Percentiles rank a stretch among this genome's conserved stretches.
These are phyloP conservation scores for Cantharis nigra DNA, from an alignment of 2,888 invertebrate genomes.

Conservation along the genomic window DNA sequence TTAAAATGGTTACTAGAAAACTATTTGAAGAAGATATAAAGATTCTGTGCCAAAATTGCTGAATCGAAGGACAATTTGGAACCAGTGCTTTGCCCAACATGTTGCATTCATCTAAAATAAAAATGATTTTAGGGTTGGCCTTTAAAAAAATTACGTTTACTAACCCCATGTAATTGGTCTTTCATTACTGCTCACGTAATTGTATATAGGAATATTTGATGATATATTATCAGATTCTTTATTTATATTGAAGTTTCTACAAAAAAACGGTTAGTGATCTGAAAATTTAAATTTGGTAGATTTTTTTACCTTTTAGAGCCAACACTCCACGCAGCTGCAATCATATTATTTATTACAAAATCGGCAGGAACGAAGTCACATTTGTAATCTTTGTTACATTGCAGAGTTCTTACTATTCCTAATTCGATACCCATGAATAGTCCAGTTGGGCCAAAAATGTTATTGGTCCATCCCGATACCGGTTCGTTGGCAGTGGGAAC, in stretches of 20 bases:
- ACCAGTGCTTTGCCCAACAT: background rate
- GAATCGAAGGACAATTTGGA: background rate
- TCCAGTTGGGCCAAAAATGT: slow-evolving; percentile 68
- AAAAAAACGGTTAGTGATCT: background rate
- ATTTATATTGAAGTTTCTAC: background rate
- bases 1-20: slow-evolving; percentile 53
- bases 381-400: slow-evolving; percentile 56
- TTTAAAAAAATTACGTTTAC: background rate
- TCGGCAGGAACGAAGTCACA: slow-evolving; percentile 73
- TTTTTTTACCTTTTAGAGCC: slow-evolving; percentile 49
- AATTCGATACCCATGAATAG: slow-evolving; percentile 56
- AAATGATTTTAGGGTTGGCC: background rate
- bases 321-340: slow-evolving; percentile 63
- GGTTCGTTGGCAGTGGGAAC: slow-evolving; percentile 51
- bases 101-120: background rate
- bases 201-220: background rate
- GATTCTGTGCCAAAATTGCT: slow-evolving; percentile 57
- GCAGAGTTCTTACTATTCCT: slow-evolving; percentile 64
- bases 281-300: background rate
- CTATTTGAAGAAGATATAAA: slow-evolving; percentile 43
- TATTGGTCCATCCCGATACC: slow-evolving; percentile 67
- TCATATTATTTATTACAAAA: slow-evolving; percentile 64
- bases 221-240: background rate
- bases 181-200: background rate
- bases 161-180: background rate